Conservation (phyloP, 2,888 invertebrate species). For the Harpalus rubripes region DNA sequence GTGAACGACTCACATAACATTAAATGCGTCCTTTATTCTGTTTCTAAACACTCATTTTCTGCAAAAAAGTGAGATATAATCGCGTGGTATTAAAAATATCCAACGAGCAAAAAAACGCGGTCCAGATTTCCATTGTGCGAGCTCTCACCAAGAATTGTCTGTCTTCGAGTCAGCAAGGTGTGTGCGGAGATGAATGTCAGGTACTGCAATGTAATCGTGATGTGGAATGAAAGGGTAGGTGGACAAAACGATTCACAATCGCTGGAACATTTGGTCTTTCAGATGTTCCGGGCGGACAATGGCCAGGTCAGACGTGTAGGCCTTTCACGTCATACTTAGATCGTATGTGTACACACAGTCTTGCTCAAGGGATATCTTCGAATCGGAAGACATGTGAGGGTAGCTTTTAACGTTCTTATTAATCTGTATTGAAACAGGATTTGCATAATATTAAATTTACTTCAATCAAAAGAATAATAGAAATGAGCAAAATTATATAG, state of each 20-base stretch:
- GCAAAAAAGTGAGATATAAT: slow-evolving; percentile 71
- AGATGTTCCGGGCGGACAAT: slow-evolving; percentile 51
- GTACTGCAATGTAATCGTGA: slow-evolving; percentile 48
- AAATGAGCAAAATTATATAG: no score
- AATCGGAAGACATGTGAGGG: not conserved
- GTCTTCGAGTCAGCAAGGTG: slow-evolving; percentile 6
- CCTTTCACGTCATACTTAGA: slow-evolving; percentile 37
- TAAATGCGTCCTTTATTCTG: slow-evolving; percentile 53
- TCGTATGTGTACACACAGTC: slow-evolving; percentile 13
- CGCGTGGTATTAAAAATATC: slow-evolving; percentile 70
- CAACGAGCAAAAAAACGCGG: slow-evolving; percentile 68
- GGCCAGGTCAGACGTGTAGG: slow-evolving; percentile 62
- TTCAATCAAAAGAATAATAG: no score
- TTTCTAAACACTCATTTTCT: slow-evolving; percentile 59
- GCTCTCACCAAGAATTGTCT: slow-evolving; percentile 70
- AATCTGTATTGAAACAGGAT: not conserved
- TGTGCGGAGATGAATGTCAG: not conserved
- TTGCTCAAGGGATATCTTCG: not conserved
- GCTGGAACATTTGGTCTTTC: slow-evolving; percentile 61
- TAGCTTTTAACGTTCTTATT: not conserved
- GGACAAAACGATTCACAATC: slow-evolving; percentile 63
- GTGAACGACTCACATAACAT: slow-evolving; percentile 64
- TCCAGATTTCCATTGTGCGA: slow-evolving; percentile 70
- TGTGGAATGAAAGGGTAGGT: slow-evolving; percentile 64
- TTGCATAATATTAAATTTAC: not conserved